Percentiles rank a stretch among this genome's conserved stretches.
phyloP scores from a whole-genome alignment of 1,140 invertebrate genomes.

The Drosophila tropicalis region DNA sequence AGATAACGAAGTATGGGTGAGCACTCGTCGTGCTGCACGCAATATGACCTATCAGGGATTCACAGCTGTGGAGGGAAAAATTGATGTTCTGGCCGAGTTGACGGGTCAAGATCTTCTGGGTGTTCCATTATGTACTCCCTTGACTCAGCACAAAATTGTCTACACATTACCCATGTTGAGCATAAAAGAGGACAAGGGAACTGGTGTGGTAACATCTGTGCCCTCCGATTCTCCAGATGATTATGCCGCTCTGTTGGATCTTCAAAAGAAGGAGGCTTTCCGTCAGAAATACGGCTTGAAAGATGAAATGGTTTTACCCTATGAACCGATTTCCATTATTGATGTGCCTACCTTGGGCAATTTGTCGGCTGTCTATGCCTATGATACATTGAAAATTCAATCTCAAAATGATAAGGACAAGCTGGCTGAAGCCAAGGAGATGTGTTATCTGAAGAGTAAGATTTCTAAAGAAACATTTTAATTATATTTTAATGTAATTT shows the following conservation, averaged over 20 bases:
- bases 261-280: slow-evolving; percentile 97
- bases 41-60: slow-evolving; percentile 99
- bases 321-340: slow-evolving; percentile 93
- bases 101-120: slow-evolving; percentile 92
- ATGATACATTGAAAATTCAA: slow-evolving; percentile 96
- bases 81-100: slow-evolving; percentile 89
- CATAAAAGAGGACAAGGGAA: slow-evolving; percentile 99
- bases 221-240: slow-evolving; percentile 99
- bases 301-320: slow-evolving; percentile 94
- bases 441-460: slow-evolving; percentile 95
- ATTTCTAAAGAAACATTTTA: background rate
- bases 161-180: slow-evolving; percentile 99
- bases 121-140: slow-evolving; percentile 90
- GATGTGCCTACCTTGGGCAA: slow-evolving; percentile 95
- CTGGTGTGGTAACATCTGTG: slow-evolving; percentile 98
- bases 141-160: slow-evolving; percentile 92
- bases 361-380: slow-evolving; percentile 92
- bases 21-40: slow-evolving; percentile 92
- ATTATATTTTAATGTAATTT: background rate
- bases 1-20: slow-evolving; percentile 92
- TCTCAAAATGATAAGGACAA: slow-evolving; percentile 99
- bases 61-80: slow-evolving; percentile 91
- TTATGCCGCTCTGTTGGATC: slow-evolving; percentile 96
- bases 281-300: slow-evolving; percentile 96
- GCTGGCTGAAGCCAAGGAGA: slow-evolving; percentile 96